Evolutionary conservation across 2,113 vertebrate species (phyloP), one percentile per base, ranked within the genome.

Genomic region (Clarias gariepinus): DNA sequence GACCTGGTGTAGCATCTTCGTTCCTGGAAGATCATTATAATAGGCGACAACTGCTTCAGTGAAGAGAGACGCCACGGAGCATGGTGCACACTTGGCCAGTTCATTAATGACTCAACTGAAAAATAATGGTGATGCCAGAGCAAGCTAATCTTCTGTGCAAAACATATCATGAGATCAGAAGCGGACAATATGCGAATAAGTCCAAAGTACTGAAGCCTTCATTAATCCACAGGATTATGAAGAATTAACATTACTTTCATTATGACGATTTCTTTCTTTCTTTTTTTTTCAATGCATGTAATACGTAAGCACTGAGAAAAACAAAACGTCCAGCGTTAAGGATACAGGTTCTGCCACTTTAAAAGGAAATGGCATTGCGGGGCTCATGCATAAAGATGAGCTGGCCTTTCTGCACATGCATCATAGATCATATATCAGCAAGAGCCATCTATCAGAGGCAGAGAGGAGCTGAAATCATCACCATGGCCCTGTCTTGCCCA

Each of bases 311-410:
- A 10, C 15, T 64, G 53, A 63, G 15, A 69, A 9, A 21, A 68
- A 55, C n/a, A 64, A 36, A 68, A 36, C 18, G 19, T 25, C 81
- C n/a, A 76, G 23, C 41, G 8, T 53, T 63, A 41, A 74, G 55
- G 41, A 53, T 77, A 61, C 41, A 33, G 87, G 91, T 89, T 91
- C 94, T 95, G 94, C 93, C 93, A 92, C 94, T 96, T 95, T 95
- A 95, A 95, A 90, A 91, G 91, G 76, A 87, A 91, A 92, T 93
- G 93, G 91, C 90, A 90, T 92, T 90, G 91, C 89, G 84, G 92
- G 90, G 91, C 90, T 95, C 94, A 95, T 95, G 94, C 94, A 96
- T 96, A 96, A 96, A 96, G 94, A 95, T 96, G 93, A 95, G 94
- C 91, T 94, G 93, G 94, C 94, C 93, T 94, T 94, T 94, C 94